Percentiles rank a stretch among this genome's conserved stretches.
Conservation (phyloP, 2,888 invertebrate species). For the Strigamia transsilvanica region DNA sequence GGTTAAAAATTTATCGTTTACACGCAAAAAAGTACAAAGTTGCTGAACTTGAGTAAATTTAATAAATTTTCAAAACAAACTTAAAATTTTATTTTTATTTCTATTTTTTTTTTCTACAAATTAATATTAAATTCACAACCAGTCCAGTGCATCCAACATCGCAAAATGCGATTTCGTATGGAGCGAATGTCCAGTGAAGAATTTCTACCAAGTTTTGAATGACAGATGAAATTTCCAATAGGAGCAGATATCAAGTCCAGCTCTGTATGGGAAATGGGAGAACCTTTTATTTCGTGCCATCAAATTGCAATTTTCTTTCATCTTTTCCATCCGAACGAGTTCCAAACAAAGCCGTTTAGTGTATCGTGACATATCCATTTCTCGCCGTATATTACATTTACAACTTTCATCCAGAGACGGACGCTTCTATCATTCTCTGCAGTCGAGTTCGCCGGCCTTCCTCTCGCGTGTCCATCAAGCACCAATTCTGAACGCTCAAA, state of each 20-base stretch:
- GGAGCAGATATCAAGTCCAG: not conserved
- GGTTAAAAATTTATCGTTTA: not conserved
- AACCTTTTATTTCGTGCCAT: conserved; percentile 14
- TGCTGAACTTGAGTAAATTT: no score
- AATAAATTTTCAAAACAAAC: no score
- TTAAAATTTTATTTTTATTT: no score
- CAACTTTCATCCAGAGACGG: not conserved
- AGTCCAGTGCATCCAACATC: no score
- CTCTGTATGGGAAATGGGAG: not conserved
- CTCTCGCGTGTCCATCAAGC: conserved; percentile 22
- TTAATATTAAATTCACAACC: no score
- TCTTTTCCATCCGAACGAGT: conserved; percentile 15
- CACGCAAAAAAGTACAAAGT: no score
- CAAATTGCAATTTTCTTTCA: conserved; percentile 34
- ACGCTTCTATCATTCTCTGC: not conserved
- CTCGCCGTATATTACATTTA: conserved; percentile 21
- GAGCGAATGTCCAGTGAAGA: no score
- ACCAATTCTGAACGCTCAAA: not conserved
- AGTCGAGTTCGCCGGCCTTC: not conserved
- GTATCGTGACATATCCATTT: conserved; percentile 12
- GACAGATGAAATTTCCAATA: not conserved
- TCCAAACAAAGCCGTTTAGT: not conserved
- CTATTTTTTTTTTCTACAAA: no score
- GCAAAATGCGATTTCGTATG: no score
- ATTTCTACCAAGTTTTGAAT: no score